Base-by-base conservation (phyloP, 2,888 invertebrate genomes). In the Epiblema foenella region DNA sequence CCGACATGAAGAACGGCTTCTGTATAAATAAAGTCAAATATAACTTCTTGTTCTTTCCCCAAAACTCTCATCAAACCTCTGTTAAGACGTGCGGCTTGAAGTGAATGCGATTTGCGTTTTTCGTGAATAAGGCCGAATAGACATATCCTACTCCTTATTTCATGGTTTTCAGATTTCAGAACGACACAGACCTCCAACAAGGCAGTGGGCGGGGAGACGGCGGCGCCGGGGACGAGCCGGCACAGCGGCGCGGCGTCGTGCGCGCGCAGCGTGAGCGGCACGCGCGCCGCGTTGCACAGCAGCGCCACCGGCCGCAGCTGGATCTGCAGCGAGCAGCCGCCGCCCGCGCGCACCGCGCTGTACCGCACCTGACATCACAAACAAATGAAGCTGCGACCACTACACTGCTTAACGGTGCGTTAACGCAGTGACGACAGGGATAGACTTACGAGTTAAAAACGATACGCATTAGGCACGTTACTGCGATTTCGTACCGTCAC, bases 1-100 rank as follows among this genome's bases (percentile, higher is more conserved):
- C 77, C 0, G 92, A 91, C 75, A 93, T 83, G 85, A 87, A 91
- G 85, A 92, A 93, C 12, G 91, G 88, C 77, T 87, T 89, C 93
- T 93, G 79, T 0, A 62, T 9, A 39, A 29, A 60, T 12, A 7
- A 18, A 56, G 7, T 29, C 1, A 29, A 51, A 1, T 8, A 5
- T 9, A 10, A 18, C 18, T n/a, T n/a, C n/a, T 24, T 24, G 24
- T 1, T 1, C 24, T 24, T 24, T 3, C 24, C 1, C 24, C 24
- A 24, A 24, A 24, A 24, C 24, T 24, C 24, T 24, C 24, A 20
- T 8, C 33, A 33, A 33, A 8, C 2, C 7, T 33, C 33, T 33
- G 9, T 33, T 8, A 33, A 33, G 33, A 33, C 9, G n/a, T n/a
- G n/a, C 24, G 24, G 24, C 33, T 4, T 5, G 5, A 29, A 33